Conservation (phyloP, 1,140 invertebrate species). For the Hycleus phaleratus region DNA sequence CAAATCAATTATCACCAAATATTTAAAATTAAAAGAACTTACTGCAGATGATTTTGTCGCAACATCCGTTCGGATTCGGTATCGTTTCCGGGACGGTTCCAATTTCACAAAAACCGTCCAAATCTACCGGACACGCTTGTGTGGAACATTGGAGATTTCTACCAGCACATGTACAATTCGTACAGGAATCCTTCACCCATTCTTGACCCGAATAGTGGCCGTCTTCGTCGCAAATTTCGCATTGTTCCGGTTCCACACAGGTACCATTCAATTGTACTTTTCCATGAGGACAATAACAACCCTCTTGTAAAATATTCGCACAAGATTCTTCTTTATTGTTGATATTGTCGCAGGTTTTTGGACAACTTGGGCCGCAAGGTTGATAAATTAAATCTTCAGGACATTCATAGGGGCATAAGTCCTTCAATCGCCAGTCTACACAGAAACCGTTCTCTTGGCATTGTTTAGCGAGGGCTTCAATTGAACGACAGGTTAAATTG, state of each 20-base stretch:
- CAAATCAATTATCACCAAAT: too few species aligned
- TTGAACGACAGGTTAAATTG: conserved; percentile 49
- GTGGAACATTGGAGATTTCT: conserved; percentile 48
- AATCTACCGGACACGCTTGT: conserved; percentile 46
- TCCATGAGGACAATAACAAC: conserved; percentile 68
- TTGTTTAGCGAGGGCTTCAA: conserved; percentile 65
- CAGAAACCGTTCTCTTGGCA: conserved; percentile 62
- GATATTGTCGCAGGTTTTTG: conserved; percentile 58
- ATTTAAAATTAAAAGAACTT: conserved; percentile 11
- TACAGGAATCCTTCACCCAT: conserved; percentile 64
- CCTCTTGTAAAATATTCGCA: conserved; percentile 51
- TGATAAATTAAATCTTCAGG: conserved; percentile 55
- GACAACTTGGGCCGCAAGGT: conserved; percentile 58
- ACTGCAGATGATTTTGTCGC: conserved; percentile 61
- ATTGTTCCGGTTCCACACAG: conserved; percentile 51
- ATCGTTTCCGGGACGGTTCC: conserved; percentile 41
- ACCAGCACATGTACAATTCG: conserved; percentile 59
- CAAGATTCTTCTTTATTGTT: conserved; percentile 40
- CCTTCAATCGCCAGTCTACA: conserved; percentile 55
- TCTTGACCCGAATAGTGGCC: conserved; percentile 45
- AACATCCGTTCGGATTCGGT: conserved; percentile 54
- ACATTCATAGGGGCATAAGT: conserved; percentile 48
- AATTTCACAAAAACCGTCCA: conserved; percentile 51
- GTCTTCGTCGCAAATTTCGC: conserved; percentile 56
- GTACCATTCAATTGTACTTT: conserved; percentile 44